Base-by-base conservation (phyloP, 2,113 vertebrate genomes). In the Cavia aperea region DNA sequence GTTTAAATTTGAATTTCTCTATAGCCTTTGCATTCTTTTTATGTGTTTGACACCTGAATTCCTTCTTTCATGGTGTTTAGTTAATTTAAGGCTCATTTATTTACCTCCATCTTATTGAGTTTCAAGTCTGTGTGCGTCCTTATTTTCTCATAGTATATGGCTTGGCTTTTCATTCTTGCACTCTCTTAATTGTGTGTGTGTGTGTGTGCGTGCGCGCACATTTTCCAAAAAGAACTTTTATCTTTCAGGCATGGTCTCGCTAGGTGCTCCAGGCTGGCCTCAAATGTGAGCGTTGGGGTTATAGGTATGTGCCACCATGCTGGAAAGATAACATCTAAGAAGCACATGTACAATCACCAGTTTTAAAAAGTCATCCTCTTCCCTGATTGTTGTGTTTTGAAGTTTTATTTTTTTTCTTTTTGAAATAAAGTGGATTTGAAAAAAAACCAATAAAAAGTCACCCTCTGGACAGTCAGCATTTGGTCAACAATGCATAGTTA, bases 1-100 rank as follows among this genome's bases (percentile, higher is more conserved):
- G 43, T 90, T 92, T 93, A 85, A 77, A 92, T 85, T 92, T 90
- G 84, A 9, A 60, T 78, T 94, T 91, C 56, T 36, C 36, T 79
- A 86, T 81, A 51, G 56, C 90, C 65, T 93, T 24, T n/a, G 23
- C 7, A 24, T 39, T 77, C 72, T 85, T 94, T 93, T 83, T 14
- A 5, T 65, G 33, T 60, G 62, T 73, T 51, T 95, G 73, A 7
- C 26, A 78, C 73, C 60, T 72, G 12, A n/a, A 51, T 81, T 19
- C 43, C 49, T 91, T 89, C 63, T 91, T 77, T 94, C 29, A 78
- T 73, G 36, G 39, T 62, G 24, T 83, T 21, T 82, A 60, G 18
- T 66, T 91, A 89, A 81, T 65, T 54, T 86, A 88, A 65, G 89
- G 23, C 29, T 5, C 18, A 65, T 88, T 65, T 84, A 63, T 75